A percentile compares a stretch with the other conserved stretches of the same genome.
Conservation (phyloP, 2,888 invertebrate genomes). For the Seira ritae region DNA sequence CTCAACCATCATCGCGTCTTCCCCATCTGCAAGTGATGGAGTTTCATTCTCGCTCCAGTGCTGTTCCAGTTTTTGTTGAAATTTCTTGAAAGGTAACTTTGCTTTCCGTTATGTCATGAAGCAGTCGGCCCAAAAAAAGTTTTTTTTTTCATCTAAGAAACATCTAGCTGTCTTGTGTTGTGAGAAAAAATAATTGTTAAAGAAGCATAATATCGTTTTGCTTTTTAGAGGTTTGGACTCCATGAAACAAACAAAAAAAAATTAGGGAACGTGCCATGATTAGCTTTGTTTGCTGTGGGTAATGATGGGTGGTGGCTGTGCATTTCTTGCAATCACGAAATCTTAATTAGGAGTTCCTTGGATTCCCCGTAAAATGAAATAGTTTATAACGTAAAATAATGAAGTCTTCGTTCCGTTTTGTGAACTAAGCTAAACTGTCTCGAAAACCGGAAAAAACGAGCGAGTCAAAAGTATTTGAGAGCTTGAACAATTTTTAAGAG, state of each 20-base stretch:
- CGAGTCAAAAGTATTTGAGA: too few species aligned
- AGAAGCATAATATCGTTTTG: background rate
- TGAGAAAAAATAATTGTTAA: background rate
- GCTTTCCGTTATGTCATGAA: background rate
- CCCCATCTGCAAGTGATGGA: background rate
- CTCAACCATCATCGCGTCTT: background rate
- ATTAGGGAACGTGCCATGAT: constrained; percentile 36
- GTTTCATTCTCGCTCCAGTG: background rate
- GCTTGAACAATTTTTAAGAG: too few species aligned
- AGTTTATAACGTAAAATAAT: background rate
- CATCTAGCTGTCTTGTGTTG: background rate
- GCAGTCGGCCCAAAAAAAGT: background rate
- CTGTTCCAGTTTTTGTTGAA: background rate
- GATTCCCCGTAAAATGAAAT: constrained; percentile 2
- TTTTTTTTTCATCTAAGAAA: background rate
- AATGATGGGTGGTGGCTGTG: constrained; percentile 55
- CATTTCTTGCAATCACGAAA: background rate
- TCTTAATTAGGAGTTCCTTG: constrained; percentile 13
- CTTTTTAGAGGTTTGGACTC: background rate
- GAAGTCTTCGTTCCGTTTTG: background rate
- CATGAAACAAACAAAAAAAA: constrained; percentile 13
- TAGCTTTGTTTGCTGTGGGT: constrained; percentile 51
- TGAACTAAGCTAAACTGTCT: too few species aligned
- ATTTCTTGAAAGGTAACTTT: background rate
- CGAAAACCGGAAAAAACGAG: too few species aligned